These are phyloP conservation scores for Spatula versicolor DNA, from an alignment of 2,797 vertebrate species.

Conservation along the genomic window DNA sequence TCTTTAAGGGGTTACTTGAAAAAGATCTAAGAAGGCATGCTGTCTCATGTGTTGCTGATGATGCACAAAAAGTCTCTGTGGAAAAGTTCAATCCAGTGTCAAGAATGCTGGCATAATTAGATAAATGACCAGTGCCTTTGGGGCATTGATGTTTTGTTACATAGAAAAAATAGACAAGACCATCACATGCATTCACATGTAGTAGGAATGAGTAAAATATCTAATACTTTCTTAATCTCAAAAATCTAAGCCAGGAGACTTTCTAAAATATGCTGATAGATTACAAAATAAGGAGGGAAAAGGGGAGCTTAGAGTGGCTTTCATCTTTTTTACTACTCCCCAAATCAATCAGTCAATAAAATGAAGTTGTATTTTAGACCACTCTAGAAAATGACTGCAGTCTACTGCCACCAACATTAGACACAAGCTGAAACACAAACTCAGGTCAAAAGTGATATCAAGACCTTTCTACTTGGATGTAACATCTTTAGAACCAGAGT, in stretches of 20 bases:
- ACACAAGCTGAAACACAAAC: background rate
- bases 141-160: conserved; percentile 15
- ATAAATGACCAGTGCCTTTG: conserved; percentile 52
- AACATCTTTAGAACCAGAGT: background rate
- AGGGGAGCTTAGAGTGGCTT: background rate
- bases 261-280: background rate
- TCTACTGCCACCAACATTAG: background rate
- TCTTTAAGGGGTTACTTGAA: background rate
- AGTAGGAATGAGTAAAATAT: conserved; percentile 31
- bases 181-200: conserved; percentile 59
- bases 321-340: background rate
- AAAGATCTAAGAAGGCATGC: background rate
- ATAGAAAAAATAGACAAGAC: conserved; percentile 27
- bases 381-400: background rate
- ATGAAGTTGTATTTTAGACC: background rate
- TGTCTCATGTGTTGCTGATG: conserved; percentile 23
- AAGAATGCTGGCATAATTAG: conserved; percentile 16
- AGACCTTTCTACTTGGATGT: background rate
- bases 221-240: background rate
- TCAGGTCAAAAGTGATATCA: background rate
- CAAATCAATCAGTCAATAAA: background rate
- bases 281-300: background rate
- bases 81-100: conserved; percentile 4
- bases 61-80: background rate
- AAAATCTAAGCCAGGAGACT: background rate